Evolutionary conservation across 1,140 invertebrate species (phyloP).

Genomic region (Pachyrhynchus sulphureomaculatus): DNA sequence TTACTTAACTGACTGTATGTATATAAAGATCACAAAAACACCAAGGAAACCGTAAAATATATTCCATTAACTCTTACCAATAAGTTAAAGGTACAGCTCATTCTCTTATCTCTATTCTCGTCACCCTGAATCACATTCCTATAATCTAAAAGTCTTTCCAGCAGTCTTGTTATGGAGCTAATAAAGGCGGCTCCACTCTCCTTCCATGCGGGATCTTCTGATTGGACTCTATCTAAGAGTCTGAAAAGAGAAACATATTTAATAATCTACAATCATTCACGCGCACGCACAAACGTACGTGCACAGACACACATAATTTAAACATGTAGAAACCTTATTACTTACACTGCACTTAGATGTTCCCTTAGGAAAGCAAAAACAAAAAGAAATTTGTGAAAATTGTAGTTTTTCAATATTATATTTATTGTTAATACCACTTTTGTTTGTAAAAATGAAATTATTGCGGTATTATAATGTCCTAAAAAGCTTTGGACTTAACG

Average conservation of each 20-base stretch:
- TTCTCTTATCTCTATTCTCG: slow-evolving; percentile 89
- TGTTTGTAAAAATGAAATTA: too few relatives aligned
- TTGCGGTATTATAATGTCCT: too few relatives aligned
- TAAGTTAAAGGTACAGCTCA: slow-evolving; percentile 96
- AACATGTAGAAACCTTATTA: too few relatives aligned
- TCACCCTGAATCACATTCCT: slow-evolving; percentile 88
- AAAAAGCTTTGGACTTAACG: too few relatives aligned
- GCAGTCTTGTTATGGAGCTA: slow-evolving; percentile 82
- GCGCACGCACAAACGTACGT: too few relatives aligned
- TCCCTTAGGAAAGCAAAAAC: slow-evolving; percentile 62
- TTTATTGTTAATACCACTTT: too few relatives aligned
- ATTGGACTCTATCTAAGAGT: slow-evolving; percentile 82
- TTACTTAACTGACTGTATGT: too few relatives aligned
- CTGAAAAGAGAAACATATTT: slow-evolving; percentile 54
- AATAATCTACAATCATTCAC: neutral
- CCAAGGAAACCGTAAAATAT: too few relatives aligned
- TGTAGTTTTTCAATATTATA: too few relatives aligned
- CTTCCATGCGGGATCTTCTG: slow-evolving; percentile 82
- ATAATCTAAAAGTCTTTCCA: slow-evolving; percentile 90
- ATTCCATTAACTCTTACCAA: too few relatives aligned
- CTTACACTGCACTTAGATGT: slow-evolving; percentile 88
- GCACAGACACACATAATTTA: too few relatives aligned
- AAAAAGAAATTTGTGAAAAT: slow-evolving; percentile 12
- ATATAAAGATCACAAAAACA: too few relatives aligned
- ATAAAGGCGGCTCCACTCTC: slow-evolving; percentile 90